These are phyloP conservation scores for Rhipidura dahli DNA, from an alignment of 2,113 vertebrate genomes.

Conservation along the genomic window DNA sequence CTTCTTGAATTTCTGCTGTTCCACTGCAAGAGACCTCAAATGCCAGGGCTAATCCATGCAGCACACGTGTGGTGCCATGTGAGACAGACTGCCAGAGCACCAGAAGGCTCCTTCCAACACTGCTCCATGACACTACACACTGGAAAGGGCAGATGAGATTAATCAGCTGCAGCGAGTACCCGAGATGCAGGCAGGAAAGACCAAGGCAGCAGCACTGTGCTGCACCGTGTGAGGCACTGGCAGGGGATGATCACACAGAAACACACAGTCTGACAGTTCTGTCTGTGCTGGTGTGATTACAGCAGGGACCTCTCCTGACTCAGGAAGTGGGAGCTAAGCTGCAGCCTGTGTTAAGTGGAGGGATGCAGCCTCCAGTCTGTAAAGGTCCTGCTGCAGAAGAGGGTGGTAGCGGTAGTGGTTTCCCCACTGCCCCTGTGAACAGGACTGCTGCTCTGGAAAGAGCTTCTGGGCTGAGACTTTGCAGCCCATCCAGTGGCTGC, in stretches of 20 bases:
- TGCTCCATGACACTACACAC: not conserved
- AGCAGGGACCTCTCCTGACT: not conserved
- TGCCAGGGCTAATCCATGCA: not conserved
- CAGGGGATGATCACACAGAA: not conserved
- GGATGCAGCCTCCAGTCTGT: not conserved
- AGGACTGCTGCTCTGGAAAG: not conserved
- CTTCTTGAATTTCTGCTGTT: not conserved
- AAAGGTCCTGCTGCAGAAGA: not conserved
- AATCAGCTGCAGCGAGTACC: not conserved
- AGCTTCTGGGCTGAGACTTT: not conserved
- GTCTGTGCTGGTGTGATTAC: not conserved
- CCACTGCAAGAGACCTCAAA: not conserved
- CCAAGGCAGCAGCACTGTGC: not conserved
- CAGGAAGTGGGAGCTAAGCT: not conserved
- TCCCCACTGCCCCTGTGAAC: not conserved
- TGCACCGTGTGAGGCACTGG: rapidly evolving
- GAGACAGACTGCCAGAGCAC: not conserved
- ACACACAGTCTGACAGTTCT: not conserved
- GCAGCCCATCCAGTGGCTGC: not conserved
- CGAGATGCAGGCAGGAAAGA: not conserved
- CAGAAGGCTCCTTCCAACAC: not conserved
- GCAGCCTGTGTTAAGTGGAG: not conserved
- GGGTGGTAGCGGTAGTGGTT: not conserved
- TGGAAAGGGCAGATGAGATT: not conserved
- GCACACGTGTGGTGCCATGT: not conserved